Base-by-base conservation (phyloP, 2,113 vertebrate species). In the Zootoca vivipara region DNA sequence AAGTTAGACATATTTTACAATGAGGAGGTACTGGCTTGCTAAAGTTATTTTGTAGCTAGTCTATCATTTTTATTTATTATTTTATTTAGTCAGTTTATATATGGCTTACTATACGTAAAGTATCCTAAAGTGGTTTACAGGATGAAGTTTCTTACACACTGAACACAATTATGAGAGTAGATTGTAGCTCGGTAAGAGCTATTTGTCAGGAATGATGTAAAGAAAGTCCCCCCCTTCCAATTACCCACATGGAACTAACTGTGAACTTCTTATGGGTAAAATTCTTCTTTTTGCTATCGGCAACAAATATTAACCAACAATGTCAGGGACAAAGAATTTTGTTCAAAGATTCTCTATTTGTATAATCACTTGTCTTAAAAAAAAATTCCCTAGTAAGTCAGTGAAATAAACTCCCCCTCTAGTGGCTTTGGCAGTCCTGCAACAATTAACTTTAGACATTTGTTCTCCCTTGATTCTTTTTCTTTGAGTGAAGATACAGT, bases 171-270 rank as follows among this genome's bases (percentile, higher is more conserved):
- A 38, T 40, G 1, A 85, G 58, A 40, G 62, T 85, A 18, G 0
- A 0, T 64, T 74, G 30, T 78, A 84, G 89, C 52, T 84, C 79
- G 72, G 28, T 88, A 46, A 90, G 77, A 79, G 85, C 52, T 58
- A 62, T 93, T 93, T 89, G 35, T 58, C 78, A 90, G 73, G 18
- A 35, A 90, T 65, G 9, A 89, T 65, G 83, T 56, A 28, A 73
- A 80, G 35, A 81, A n/a, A 81, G 42, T 28, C 0, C 2, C 0
- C 46, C 46, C 46, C 2, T 78, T 90, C 82, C 69, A n/a, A 79
- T n/a, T 58, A 85, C 40, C 42, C 46, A 77, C 10, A 89, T 65
- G 62, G 69, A 82, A 86, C 62, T 88, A 88, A 82, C 73, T 86
- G 69, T 85, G 35, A 78, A 86, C 78, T 89, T 82, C 30, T 38